phyloP scores from a whole-genome alignment of 2,888 invertebrate genomes.

The Rotaria macrura region DNA sequence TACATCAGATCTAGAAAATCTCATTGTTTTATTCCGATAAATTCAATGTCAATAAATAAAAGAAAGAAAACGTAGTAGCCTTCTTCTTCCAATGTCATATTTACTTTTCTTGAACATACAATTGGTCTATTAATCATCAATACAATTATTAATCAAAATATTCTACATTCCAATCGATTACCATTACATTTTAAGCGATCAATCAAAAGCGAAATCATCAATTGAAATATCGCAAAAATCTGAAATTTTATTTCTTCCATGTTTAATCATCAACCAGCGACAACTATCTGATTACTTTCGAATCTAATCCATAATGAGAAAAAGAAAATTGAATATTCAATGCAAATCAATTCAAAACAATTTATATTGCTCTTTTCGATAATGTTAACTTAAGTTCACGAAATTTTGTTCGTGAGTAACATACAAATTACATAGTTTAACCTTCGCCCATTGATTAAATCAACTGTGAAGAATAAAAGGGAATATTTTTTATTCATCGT shows the following conservation, averaged over 20 bases:
- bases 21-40: neutral
- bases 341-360: too few relatives aligned
- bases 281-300: neutral
- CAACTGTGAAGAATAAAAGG: too few relatives aligned
- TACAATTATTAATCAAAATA: neutral
- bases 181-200: neutral
- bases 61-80: neutral
- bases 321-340: too few relatives aligned
- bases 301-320: too few relatives aligned
- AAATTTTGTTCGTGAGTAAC: too few relatives aligned
- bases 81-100: neutral
- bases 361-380: too few relatives aligned
- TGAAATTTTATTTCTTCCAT: neutral
- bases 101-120: neutral
- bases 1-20: neutral
- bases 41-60: conserved; percentile 12
- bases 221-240: neutral
- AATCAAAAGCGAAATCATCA: neutral
- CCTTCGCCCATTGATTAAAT: too few relatives aligned
- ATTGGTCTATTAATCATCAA: neutral
- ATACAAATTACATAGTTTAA: too few relatives aligned
- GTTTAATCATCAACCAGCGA: neutral
- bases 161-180: neutral
- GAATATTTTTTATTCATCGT: too few relatives aligned
- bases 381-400: too few relatives aligned